Evolutionary conservation across 2,113 vertebrate species (phyloP).

Genomic region (Coreoperca whiteheadi): DNA sequence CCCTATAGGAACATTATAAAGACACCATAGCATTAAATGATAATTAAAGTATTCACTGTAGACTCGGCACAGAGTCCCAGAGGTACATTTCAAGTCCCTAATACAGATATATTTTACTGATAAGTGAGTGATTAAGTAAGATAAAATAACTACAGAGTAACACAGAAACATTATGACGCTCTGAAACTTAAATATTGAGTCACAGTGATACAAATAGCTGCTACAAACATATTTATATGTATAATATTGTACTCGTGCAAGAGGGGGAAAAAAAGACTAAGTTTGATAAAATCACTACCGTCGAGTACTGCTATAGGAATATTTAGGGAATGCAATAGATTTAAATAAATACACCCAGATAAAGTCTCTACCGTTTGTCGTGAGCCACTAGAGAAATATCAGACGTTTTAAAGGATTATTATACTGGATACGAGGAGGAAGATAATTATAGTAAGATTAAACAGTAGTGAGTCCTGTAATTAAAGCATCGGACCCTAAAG

Average conservation of each 20-base stretch:
- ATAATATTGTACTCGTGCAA: not conserved
- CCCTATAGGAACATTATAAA: not conserved
- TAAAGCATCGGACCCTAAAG: not conserved
- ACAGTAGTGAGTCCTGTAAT: not conserved
- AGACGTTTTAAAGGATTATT: not conserved
- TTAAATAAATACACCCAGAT: not conserved
- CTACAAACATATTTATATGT: not conserved
- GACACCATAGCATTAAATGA: not conserved
- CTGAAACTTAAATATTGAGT: not conserved
- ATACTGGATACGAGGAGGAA: not conserved
- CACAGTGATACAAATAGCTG: not conserved
- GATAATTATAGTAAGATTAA: not conserved
- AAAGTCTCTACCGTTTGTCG: not conserved
- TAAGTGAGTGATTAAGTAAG: not conserved
- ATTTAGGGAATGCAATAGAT: too few relatives aligned
- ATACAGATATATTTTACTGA: not conserved
- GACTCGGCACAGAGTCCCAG: not conserved
- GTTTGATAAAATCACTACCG: not conserved
- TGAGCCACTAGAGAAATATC: not conserved
- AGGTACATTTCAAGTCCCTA: not conserved
- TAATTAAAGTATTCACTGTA: conserved; percentile 7
- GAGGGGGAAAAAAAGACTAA: not conserved
- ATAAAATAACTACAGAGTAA: not conserved
- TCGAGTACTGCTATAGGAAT: not conserved
- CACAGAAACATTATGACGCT: not conserved